Conservation (phyloP, 2,888 invertebrate species). For the Melikaiella ostensackeni region DNA sequence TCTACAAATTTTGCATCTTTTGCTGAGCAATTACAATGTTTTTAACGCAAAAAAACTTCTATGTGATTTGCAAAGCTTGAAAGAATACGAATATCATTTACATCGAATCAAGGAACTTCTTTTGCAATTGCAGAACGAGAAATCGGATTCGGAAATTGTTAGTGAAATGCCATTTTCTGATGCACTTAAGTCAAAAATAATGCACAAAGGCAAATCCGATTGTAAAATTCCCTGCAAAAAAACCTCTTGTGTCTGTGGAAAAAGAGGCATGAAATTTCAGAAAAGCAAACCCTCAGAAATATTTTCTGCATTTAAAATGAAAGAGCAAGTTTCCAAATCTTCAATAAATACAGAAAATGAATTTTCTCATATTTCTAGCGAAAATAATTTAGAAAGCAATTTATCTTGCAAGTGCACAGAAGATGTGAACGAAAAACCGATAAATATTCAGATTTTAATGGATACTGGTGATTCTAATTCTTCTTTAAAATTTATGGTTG, state of each 20-base stretch:
- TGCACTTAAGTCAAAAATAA: not conserved
- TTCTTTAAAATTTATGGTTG: constrained; percentile 42
- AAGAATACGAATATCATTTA: not conserved
- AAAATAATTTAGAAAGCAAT: not conserved
- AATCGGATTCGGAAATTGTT: not conserved
- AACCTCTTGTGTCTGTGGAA: not conserved
- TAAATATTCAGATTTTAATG: constrained; percentile 20
- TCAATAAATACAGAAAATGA: not conserved
- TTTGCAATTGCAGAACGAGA: not conserved
- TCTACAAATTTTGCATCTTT: not conserved
- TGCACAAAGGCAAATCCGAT: not conserved
- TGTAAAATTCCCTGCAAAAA: not conserved
- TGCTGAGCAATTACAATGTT: not conserved
- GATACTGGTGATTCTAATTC: constrained; percentile 13
- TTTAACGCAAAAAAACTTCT: not conserved
- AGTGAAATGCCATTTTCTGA: not conserved
- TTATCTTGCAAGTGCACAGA: not conserved
- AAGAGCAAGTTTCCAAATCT: not conserved
- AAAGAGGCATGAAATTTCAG: not conserved
- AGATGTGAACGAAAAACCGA: not conserved
- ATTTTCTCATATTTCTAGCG: not conserved
- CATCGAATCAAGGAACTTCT: not conserved
- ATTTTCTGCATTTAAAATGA: not conserved
- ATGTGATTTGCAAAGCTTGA: not conserved
- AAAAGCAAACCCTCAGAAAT: not conserved